Evolutionary conservation across 92 coral and sea anemone species (phyloP), one percentile per base, ranked within the genome.

Genomic region (Umimayanthus kanabou): DNA sequence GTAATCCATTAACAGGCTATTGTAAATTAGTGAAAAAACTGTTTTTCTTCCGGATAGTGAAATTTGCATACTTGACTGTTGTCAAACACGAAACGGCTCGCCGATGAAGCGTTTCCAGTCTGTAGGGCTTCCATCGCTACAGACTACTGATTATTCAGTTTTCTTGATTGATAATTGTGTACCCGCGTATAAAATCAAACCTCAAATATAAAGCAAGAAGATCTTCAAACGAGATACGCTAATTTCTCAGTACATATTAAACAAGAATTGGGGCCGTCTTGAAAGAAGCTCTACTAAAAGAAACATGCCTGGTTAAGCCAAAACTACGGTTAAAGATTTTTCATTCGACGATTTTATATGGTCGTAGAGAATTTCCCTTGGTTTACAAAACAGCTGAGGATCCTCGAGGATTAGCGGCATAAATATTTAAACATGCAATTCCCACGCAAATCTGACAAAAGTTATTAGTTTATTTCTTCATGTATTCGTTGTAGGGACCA

Each of bases 371-470:
- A 47, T 23, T 71, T 83, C 5, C 28, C 40, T 43, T 70, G 65
- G 87, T 83, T 83, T 71, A 69, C 45, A 70, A 81, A 45, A 70
- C 74, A 83, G 87, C 78, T 29, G 29, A 39, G 75, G 22, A 47
- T 83, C 43, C 77, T 72, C 16, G 5, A 7, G 26, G 65, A 18
- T 70, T 43, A 43, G 49, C 26, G 23, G 65, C 50, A 83, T 83
- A 83, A 83, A 83, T 83, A 83, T 83, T 83, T 83, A 83, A 83
- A 47, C 37, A 71, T 40, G 77, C 39, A 15, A 71, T 83, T 83
- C 87, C 87, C 87, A 83, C 87, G 87, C 87, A 70, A 72, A 72
- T 50, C 30, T 45, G 40, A 25, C 43, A 22, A 29, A 42, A 28
- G 77, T n/a, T 18, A 83, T 43, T 70, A 83, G 58, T 20, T 47